phyloP scores from a whole-genome alignment of 2,888 invertebrate genomes.

The Dasypolia templi region DNA sequence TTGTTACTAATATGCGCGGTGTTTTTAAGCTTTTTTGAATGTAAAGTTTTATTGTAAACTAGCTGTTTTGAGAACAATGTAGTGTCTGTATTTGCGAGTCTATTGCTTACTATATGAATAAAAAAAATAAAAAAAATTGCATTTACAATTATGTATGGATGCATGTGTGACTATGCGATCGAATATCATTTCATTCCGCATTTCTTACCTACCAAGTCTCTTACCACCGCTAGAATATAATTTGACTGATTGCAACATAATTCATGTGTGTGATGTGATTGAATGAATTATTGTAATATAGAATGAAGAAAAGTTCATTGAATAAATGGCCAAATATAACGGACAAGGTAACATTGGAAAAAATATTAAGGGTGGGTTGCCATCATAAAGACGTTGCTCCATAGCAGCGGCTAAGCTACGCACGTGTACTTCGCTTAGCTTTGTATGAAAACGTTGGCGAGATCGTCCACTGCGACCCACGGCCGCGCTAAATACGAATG shows the following conservation, averaged over 20 bases:
- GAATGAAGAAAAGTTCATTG: not conserved
- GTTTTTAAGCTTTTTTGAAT: constrained; percentile 9
- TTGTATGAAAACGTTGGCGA: not conserved
- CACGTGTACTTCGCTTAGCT: not conserved
- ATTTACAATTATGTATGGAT: not conserved
- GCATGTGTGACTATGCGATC: not conserved
- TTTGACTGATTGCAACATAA: constrained; percentile 23
- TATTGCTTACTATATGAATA: too few relatives aligned
- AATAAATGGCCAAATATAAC: not conserved
- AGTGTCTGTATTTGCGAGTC: not conserved
- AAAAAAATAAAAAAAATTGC: too few relatives aligned
- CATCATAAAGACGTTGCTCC: not conserved
- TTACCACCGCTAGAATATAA: constrained; percentile 25
- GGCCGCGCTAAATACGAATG: not conserved
- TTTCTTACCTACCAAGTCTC: not conserved
- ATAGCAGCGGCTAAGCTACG: not conserved
- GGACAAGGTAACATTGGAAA: not conserved
- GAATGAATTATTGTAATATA: constrained; percentile 17
- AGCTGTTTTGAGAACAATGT: not conserved
- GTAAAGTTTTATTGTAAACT: constrained; percentile 13
- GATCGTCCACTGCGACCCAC: not conserved
- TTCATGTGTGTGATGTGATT: constrained; percentile 30
- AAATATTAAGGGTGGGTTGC: constrained; percentile 21
- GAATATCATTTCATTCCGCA: constrained; percentile 4
- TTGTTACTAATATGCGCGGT: constrained; percentile 31